These are phyloP conservation scores for Hesperophylax magnus DNA, from an alignment of 1,140 invertebrate genomes.

Conservation along the genomic window DNA sequence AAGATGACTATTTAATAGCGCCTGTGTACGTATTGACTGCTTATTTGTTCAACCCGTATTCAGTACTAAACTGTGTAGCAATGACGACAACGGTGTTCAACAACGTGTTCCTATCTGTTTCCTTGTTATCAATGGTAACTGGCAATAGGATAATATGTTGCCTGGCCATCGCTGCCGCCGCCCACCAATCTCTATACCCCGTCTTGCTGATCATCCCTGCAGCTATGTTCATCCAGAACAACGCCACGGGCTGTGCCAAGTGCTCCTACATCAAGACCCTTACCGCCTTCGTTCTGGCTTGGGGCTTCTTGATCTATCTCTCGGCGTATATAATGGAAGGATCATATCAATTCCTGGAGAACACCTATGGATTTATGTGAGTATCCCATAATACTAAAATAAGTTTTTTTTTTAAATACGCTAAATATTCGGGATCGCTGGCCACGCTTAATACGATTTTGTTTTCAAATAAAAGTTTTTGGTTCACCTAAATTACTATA, in stretches of 20 bases:
- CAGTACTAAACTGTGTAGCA: conserved; percentile 90
- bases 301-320: conserved; percentile 67
- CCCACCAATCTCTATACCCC: conserved; percentile 91
- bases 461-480: too few species aligned
- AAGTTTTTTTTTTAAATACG: too few species aligned
- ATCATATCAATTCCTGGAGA: conserved; percentile 81
- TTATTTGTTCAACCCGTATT: conserved; percentile 95
- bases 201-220: conserved; percentile 86
- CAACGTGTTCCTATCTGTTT: conserved; percentile 84
- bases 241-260: conserved; percentile 67
- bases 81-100: conserved; percentile 92
- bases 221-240: conserved; percentile 68
- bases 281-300: conserved; percentile 66
- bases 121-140: conserved; percentile 80
- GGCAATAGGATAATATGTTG: conserved; percentile 75
- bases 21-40: conserved; percentile 81
- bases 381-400: conserved; percentile 55
- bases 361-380: conserved; percentile 90
- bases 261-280: conserved; percentile 69
- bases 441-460: too few species aligned
- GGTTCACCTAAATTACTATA: too few species aligned
- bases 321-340: conserved; percentile 71
- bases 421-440: too few species aligned
- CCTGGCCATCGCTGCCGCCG: conserved; percentile 80
- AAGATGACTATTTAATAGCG: conserved; percentile 70